These are phyloP conservation scores for Drosophila santomea DNA, from an alignment of 1,140 invertebrate species.

Conservation along the genomic window DNA sequence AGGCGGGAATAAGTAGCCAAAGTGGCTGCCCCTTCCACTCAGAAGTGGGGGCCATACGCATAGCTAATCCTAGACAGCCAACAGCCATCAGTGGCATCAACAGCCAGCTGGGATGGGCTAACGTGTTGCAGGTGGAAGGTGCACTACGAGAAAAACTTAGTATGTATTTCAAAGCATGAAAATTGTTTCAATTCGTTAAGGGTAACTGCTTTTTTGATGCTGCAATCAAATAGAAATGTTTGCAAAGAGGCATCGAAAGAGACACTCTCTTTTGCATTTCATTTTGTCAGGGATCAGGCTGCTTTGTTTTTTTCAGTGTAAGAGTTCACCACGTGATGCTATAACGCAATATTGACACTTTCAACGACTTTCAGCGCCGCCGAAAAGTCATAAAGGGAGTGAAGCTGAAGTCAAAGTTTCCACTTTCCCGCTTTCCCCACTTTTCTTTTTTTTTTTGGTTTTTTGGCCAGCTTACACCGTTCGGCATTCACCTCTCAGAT, in stretches of 20 bases:
- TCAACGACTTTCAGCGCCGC: conserved; percentile 76
- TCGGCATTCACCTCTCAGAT: conserved; percentile 63
- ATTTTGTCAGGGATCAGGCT: too few species aligned
- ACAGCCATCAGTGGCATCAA: conserved; percentile 40
- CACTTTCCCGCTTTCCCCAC: conserved; percentile 12
- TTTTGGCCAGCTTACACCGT: conserved; percentile 38
- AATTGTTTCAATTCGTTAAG: too few species aligned
- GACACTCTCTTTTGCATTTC: too few species aligned
- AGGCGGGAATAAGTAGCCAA: conserved; percentile 65
- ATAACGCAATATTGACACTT: conserved; percentile 83
- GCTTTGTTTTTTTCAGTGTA: conserved; percentile 4
- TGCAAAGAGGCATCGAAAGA: too few species aligned
- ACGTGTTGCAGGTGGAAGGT: conserved; percentile 15
- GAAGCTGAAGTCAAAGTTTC: conserved; percentile 55
- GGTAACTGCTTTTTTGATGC: too few species aligned
- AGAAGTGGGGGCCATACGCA: conserved; percentile 45
- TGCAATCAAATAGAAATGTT: too few species aligned
- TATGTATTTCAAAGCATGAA: too few species aligned
- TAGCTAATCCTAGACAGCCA: conserved; percentile 69
- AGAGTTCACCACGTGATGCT: conserved; percentile 64
- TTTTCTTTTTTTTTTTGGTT: conserved; percentile 21
- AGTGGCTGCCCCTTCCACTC: conserved; percentile 43
- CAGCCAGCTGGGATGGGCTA: conserved; percentile 56
- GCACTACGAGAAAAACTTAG: not conserved
- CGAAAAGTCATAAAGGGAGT: conserved; percentile 80